A percentile compares a stretch with the other conserved stretches of the same genome.
phyloP scores from a whole-genome alignment of 2,888 invertebrate genomes.

The Girardia tigrina region DNA sequence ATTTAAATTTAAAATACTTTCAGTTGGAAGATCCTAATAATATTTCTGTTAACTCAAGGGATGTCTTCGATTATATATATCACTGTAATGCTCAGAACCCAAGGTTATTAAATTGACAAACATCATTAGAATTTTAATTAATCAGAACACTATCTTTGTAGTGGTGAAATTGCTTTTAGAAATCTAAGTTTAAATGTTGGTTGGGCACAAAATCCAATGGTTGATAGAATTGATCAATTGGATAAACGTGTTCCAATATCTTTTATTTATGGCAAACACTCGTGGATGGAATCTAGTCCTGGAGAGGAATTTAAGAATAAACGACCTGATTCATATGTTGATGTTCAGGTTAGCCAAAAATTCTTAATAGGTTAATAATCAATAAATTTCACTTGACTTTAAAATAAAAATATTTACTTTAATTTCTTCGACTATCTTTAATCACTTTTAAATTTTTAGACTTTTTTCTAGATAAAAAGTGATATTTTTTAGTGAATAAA shows the following conservation, averaged over 20 bases:
- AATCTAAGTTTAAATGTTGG: conserved; percentile 66
- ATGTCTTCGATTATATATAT: conserved; percentile 77
- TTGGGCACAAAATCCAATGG: conserved; percentile 90
- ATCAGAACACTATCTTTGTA: too few species aligned
- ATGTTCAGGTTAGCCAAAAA: not conserved
- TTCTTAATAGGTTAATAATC: too few species aligned
- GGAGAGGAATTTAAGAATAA: not conserved
- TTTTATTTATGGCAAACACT: conserved; percentile 74
- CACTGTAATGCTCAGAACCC: conserved; percentile 86
- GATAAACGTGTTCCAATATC: conserved; percentile 66
- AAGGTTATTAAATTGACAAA: too few species aligned
- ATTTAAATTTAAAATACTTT: too few species aligned
- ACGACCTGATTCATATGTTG: not conserved
- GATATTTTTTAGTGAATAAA: too few species aligned
- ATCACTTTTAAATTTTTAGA: too few species aligned
- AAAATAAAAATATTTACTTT: too few species aligned
- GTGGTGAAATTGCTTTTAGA: conserved; percentile 80
- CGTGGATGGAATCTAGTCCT: conserved; percentile 60
- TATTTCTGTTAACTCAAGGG: conserved; percentile 40
- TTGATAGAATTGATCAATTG: conserved; percentile 63
- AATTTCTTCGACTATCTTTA: too few species aligned
- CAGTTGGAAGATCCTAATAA: too few species aligned
- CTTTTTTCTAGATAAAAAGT: too few species aligned
- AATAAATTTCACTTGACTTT: too few species aligned
- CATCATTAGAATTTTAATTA: too few species aligned